phyloP scores from a whole-genome alignment of 2,113 vertebrate species.

The Nycticorax nycticorax region DNA sequence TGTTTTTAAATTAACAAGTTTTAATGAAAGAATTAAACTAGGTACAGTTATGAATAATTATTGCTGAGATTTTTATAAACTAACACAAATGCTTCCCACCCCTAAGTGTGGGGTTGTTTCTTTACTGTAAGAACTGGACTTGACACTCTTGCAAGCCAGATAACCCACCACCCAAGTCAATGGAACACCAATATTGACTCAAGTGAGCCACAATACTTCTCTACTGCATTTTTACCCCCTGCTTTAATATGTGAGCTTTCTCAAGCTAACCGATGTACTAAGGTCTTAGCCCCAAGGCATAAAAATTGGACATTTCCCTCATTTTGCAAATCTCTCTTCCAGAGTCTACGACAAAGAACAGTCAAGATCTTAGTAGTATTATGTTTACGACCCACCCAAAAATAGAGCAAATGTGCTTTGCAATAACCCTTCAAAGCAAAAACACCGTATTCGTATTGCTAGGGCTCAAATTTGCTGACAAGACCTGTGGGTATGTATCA shows the following conservation, averaged over 20 bases:
- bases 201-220: background rate
- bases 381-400: background rate
- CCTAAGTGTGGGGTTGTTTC: background rate
- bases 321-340: background rate
- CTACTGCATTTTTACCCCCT: background rate
- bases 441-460: background rate
- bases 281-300: background rate
- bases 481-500: background rate
- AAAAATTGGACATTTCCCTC: background rate
- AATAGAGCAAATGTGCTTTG: background rate
- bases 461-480: background rate
- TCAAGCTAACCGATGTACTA: background rate
- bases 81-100: background rate
- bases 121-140: background rate
- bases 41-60: background rate
- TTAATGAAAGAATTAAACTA: background rate
- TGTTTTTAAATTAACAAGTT: background rate
- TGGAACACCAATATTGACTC: rapidly evolving
- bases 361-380: background rate
- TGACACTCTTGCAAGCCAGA: background rate
- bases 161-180: background rate
- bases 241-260: background rate
- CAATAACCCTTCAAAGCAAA: background rate
- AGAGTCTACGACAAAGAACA: background rate
- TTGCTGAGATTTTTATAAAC: background rate